phyloP scores from a whole-genome alignment of 1,140 invertebrate species.

The Parapsyche elsis region DNA sequence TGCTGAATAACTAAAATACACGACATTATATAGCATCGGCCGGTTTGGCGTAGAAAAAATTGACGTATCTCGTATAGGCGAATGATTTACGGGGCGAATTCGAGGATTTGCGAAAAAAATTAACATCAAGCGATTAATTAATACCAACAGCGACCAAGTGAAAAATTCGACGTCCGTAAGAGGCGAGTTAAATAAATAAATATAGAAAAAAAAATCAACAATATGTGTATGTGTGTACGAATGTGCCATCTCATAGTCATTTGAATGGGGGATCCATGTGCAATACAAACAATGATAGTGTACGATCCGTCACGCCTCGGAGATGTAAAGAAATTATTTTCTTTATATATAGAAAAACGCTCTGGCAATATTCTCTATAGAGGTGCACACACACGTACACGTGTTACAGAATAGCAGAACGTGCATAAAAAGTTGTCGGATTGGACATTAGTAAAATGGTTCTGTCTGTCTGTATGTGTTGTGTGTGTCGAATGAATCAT shows the following conservation, averaged over 20 bases:
- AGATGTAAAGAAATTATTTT: conserved; percentile 1
- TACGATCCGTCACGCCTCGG: background rate
- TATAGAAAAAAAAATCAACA: too few relatives aligned
- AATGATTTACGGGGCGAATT: too few relatives aligned
- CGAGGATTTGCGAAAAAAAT: too few relatives aligned
- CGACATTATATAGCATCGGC: too few relatives aligned
- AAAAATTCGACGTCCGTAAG: too few relatives aligned
- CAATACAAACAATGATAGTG: conserved; percentile 23
- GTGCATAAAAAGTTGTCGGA: conserved; percentile 5
- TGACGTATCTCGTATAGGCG: too few relatives aligned
- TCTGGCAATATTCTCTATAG: background rate
- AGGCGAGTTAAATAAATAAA: too few relatives aligned
- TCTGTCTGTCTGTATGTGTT: background rate
- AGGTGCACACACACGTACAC: background rate
- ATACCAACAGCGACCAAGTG: background rate
- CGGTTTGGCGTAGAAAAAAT: too few relatives aligned
- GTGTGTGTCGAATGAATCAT: conserved; percentile 27
- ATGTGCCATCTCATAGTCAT: too few relatives aligned
- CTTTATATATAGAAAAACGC: conserved; percentile 1
- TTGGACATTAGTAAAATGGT: background rate
- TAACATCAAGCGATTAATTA: background rate
- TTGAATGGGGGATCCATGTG: background rate
- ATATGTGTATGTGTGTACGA: too few relatives aligned
- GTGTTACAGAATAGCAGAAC: background rate
- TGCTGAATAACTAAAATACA: conserved; percentile 18